phyloP scores from a whole-genome alignment of 1,140 invertebrate species.

The Lanistes nyassanus region DNA sequence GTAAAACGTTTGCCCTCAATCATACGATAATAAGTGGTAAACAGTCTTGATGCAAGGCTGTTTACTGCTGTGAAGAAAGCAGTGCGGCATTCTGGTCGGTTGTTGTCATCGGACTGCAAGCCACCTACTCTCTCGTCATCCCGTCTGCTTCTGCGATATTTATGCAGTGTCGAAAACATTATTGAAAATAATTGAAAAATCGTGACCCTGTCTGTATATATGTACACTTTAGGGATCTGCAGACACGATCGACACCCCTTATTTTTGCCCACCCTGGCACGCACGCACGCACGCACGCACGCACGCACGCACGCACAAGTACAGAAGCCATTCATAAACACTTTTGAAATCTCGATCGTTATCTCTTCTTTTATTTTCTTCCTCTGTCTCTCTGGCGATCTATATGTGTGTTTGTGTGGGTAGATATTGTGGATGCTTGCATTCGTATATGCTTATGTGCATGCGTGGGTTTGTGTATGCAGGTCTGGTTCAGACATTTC shows the following conservation, averaged over 20 bases:
- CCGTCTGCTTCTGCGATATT: constrained; percentile 5
- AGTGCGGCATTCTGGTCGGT: no score
- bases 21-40: background rate
- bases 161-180: background rate
- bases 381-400: background rate
- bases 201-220: constrained; percentile 10
- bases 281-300: background rate
- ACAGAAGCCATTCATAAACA: background rate
- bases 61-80: no score
- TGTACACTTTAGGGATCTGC: background rate
- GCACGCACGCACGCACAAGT: background rate
- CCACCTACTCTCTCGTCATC: background rate
- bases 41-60: background rate
- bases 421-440: background rate
- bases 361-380: background rate
- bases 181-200: background rate
- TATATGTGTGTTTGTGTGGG: background rate
- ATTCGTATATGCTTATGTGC: background rate
- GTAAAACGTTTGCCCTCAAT: background rate
- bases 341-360: background rate
- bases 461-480: background rate
- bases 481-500: background rate
- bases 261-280: background rate
- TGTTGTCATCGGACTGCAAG: no score
- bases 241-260: background rate